A percentile compares a stretch with the other conserved stretches of the same genome.
These are phyloP conservation scores for Drosophila longiperda DNA, from an alignment of 2,888 invertebrate genomes.

Conservation along the genomic window DNA sequence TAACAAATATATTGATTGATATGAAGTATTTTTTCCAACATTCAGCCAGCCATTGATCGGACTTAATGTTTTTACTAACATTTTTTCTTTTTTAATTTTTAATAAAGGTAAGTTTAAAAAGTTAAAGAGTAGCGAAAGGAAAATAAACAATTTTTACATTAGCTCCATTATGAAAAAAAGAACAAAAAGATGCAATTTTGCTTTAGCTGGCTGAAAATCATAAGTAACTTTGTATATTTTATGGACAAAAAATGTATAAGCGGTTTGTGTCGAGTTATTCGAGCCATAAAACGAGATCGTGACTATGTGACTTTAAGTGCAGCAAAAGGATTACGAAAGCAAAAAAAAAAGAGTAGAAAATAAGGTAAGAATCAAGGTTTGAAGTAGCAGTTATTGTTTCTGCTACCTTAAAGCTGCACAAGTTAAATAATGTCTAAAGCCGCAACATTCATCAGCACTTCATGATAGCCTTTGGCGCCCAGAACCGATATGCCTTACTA, in stretches of 20 bases:
- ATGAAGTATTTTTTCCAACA: not conserved
- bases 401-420: conserved; percentile 35
- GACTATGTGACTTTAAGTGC: conserved; percentile 41
- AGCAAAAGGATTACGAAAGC: conserved; percentile 36
- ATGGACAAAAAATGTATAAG: conserved; percentile 19
- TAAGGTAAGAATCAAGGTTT: not conserved
- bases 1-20: not conserved
- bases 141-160: not conserved
- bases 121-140: not conserved
- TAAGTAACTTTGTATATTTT: conserved; percentile 33
- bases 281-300: conserved; percentile 36
- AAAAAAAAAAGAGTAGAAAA: conserved; percentile 3
- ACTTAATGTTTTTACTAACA: not conserved
- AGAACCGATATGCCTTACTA: conserved; percentile 52
- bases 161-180: not conserved
- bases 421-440: conserved; percentile 56
- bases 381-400: conserved; percentile 15
- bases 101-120: not conserved
- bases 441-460: conserved; percentile 71
- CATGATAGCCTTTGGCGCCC: conserved; percentile 59
- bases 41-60: not conserved
- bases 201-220: not conserved
- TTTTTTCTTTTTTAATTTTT: not conserved
- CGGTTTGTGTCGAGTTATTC: conserved; percentile 10
- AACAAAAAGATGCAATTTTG: conserved; percentile 47